Evolutionary conservation across 2,888 invertebrate genomes (phyloP).

Genomic region (Scrobipalpa costella): DNA sequence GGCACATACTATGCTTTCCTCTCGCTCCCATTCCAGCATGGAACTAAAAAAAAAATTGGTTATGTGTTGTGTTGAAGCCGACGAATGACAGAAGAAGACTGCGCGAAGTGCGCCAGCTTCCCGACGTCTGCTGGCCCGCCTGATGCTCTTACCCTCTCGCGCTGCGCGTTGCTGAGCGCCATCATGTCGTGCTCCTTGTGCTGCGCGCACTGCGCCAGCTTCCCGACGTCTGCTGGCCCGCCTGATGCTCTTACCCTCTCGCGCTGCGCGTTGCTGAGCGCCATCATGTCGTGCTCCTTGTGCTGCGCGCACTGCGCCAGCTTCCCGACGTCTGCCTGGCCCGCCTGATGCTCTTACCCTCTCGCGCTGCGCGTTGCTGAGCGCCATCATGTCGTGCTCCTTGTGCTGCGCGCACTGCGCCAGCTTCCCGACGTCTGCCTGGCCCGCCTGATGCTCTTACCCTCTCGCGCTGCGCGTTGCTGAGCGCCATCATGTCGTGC

Average conservation of each 20-base stretch:
- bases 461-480: slow-evolving; percentile 66
- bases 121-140: no score
- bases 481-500: slow-evolving; percentile 85
- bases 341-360: slow-evolving; percentile 71
- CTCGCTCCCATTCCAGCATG: no score
- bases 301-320: no score
- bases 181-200: slow-evolving; percentile 91
- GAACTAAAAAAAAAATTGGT: no score
- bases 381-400: slow-evolving; percentile 88
- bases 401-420: slow-evolving; percentile 90
- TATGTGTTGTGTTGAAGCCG: no score
- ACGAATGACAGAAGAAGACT: no score
- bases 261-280: slow-evolving; percentile 61
- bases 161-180: slow-evolving; percentile 65
- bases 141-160: slow-evolving; percentile 73
- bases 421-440: slow-evolving; percentile 83
- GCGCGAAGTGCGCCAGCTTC: no score
- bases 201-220: no score
- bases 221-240: slow-evolving; percentile 85
- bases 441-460: slow-evolving; percentile 78
- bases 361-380: slow-evolving; percentile 63
- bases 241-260: slow-evolving; percentile 70
- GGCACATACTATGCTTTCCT: no score
- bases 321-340: slow-evolving; percentile 84
- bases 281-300: slow-evolving; percentile 90